Evolutionary conservation across 23 tunicate species (phyloP).

Genomic region (Phallusia fumigata): DNA sequence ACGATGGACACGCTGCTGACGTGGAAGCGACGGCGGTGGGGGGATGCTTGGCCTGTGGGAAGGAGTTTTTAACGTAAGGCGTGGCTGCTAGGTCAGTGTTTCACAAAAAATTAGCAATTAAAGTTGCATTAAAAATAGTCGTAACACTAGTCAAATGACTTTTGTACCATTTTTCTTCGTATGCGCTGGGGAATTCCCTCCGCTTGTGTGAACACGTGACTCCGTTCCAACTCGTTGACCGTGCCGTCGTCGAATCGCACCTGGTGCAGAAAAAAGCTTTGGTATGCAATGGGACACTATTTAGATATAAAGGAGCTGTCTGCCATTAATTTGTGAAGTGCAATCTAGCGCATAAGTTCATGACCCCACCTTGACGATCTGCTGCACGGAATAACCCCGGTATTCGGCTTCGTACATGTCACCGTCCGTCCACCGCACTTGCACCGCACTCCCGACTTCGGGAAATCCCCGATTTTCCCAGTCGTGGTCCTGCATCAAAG

Average conservation of each 20-base stretch:
- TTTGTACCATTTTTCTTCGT: slow-evolving; percentile 54
- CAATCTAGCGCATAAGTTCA: neutral
- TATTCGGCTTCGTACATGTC: slow-evolving; percentile 61
- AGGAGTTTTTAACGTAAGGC: no score
- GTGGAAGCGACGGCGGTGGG: no score
- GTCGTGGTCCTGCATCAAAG: slow-evolving; percentile 50
- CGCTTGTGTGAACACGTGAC: slow-evolving; percentile 38
- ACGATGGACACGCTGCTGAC: no score
- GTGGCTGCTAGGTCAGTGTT: no score
- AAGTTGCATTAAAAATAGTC: no score
- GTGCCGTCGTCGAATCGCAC: slow-evolving; percentile 71
- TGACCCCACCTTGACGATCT: slow-evolving; percentile 37
- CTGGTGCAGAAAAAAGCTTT: slow-evolving; percentile 11
- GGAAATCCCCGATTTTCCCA: slow-evolving; percentile 40
- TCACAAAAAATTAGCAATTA: no score
- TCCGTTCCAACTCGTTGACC: slow-evolving; percentile 37
- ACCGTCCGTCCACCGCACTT: slow-evolving; percentile 82
- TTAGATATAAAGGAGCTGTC: neutral
- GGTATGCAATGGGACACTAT: neutral
- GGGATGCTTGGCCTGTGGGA: no score
- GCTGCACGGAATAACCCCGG: slow-evolving; percentile 43
- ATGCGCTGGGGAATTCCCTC: slow-evolving; percentile 57
- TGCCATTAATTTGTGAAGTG: no score
- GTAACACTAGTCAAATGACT: neutral
- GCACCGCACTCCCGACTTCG: slow-evolving; percentile 43